Conservation (phyloP, 1,140 invertebrate genomes). For the Thalassaphorura encarpata region DNA sequence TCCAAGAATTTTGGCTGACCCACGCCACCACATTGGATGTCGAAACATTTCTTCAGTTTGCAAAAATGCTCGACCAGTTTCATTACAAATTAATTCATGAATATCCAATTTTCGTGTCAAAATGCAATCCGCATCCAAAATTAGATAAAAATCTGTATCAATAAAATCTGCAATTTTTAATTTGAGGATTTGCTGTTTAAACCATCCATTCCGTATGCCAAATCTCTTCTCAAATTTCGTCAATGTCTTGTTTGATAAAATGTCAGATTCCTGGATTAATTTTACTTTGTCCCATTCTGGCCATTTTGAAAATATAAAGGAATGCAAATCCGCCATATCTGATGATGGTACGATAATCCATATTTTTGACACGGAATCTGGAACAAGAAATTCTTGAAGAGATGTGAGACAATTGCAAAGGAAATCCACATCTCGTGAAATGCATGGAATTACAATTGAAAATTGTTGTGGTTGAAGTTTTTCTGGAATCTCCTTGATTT, state of each 20-base stretch:
- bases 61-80: not conserved
- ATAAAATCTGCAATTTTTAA: not conserved
- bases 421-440: not conserved
- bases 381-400: not conserved
- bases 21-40: not conserved
- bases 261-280: not conserved
- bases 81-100: not conserved
- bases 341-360: not conserved
- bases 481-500: too few species aligned
- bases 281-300: not conserved
- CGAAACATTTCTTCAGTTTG: not conserved
- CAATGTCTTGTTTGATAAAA: not conserved
- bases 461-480: not conserved
- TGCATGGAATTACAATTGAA: not conserved
- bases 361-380: not conserved
- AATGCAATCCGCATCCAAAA: not conserved
- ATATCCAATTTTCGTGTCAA: not conserved
- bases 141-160: not conserved
- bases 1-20: not conserved
- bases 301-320: too few species aligned
- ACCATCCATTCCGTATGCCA: not conserved
- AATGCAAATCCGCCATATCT: not conserved
- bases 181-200: not conserved
- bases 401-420: not conserved
- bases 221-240: not conserved